Conservation (phyloP, 2,888 invertebrate genomes). For the Tachina lurida region DNA sequence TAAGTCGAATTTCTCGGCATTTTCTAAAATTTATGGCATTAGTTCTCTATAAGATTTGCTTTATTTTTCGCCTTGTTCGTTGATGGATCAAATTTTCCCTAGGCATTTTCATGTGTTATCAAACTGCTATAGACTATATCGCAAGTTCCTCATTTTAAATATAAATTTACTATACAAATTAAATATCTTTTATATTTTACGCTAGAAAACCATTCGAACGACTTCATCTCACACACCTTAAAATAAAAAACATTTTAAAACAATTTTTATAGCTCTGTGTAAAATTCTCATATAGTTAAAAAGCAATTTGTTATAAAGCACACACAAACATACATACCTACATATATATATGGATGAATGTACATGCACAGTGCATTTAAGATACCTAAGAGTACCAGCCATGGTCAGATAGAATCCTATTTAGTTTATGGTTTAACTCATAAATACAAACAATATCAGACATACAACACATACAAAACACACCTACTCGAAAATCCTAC, state of each 20-base stretch:
- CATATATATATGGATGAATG: neutral
- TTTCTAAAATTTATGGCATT: too few species aligned
- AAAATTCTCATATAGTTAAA: conserved; percentile 58
- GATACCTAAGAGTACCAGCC: conserved; percentile 33
- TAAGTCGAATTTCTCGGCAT: too few species aligned
- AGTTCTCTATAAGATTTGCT: too few species aligned
- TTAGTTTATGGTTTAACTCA: conserved; percentile 61
- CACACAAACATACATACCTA: conserved; percentile 11
- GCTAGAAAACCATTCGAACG: conserved; percentile 18
- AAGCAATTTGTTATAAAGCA: conserved; percentile 64
- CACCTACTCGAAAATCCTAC: conserved; percentile 18
- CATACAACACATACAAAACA: conserved; percentile 7
- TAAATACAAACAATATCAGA: conserved; percentile 60
- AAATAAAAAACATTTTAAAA: conserved; percentile 34
- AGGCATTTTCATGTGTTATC: too few species aligned
- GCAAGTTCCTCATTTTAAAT: too few species aligned
- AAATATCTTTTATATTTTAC: conserved; percentile 6
- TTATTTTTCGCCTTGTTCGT: too few species aligned
- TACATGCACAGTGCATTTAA: neutral
- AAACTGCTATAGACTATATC: too few species aligned
- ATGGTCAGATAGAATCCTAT: conserved; percentile 49
- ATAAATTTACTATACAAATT: neutral
- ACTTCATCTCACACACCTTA: conserved; percentile 50
- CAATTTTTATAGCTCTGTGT: conserved; percentile 36
- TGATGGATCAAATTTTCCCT: too few species aligned